Base-by-base conservation (phyloP, 2,888 invertebrate species). In the Nasonovia ribisnigri region DNA sequence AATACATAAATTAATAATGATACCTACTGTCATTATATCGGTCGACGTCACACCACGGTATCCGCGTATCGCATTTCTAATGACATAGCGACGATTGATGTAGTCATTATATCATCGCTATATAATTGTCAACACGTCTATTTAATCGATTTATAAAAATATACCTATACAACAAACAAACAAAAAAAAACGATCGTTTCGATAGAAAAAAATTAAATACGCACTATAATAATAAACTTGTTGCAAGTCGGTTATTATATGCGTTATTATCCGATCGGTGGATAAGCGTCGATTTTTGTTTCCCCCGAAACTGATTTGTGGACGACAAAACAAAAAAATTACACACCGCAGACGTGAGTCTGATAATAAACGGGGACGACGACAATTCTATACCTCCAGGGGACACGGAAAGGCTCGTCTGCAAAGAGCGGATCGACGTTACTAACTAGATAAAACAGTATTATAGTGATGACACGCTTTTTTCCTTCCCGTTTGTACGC, bases 401-500 rank as follows among this genome's bases (percentile, higher is more conserved):
- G 36, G 16, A 77, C 36, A 36, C 20, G 8, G 36, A 77, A 77
- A 77, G 6, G 8, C 36, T 77, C 36, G 36, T 77, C 36, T 36
- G 8, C 8, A 36, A 20, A 77, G 77, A 77, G 8, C 1, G 43
- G 84, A 46, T 20, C 26, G 86, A 60, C 87, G 57, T 48, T 48
- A 88, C 88, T 43, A 51, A 88, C 87, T 77, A 88, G 51, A 77
- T 51, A 92, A 20, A 36, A 36, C 20, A 51, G 43, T 42, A 57
- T 57, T 42, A 46, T 57, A 46, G 54, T 89, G 57, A 93, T 93
- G 92, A 93, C 92, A 84, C 84, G 89, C 26, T 88, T 84, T 89
- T 92, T 89, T 92, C 43, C 43, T 11, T 77, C 8, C 86, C 91
- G 86, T 86, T 86, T 91, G 48, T 36, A 67, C 48, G 57, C 11